Evolutionary conservation across 2,888 invertebrate genomes (phyloP).

Genomic region (Stenoptilia bipunctidactyla): DNA sequence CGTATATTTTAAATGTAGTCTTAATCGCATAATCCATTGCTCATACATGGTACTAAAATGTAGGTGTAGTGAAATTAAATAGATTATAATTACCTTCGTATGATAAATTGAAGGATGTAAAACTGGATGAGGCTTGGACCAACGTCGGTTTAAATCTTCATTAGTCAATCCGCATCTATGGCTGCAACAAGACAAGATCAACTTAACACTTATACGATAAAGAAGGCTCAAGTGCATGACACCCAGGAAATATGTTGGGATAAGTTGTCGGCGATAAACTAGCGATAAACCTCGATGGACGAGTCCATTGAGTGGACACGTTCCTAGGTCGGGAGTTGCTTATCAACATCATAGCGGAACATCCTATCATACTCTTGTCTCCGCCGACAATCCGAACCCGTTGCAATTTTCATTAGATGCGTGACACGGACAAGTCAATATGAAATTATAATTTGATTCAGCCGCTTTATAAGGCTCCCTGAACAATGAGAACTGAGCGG

Average conservation of each 20-base stretch:
- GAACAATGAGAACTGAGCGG: conserved; percentile 29
- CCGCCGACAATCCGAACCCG: background rate
- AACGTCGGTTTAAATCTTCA: conserved; percentile 88
- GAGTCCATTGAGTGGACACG: conserved; percentile 35
- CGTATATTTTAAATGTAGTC: no score
- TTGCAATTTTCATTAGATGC: conserved; percentile 21
- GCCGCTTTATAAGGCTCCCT: conserved; percentile 22
- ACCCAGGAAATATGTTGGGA: conserved; percentile 40
- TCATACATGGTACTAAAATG: no score
- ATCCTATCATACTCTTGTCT: background rate
- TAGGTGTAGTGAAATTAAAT: no score
- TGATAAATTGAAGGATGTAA: conserved; percentile 88
- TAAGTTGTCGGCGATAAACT: conserved; percentile 30
- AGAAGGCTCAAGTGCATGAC: conserved; percentile 18
- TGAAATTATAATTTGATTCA: conserved; percentile 18
- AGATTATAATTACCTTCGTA: conserved; percentile 72
- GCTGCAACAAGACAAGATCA: conserved; percentile 67
- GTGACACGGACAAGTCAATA: conserved; percentile 27
- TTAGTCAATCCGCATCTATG: conserved; percentile 87
- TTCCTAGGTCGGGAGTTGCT: conserved; percentile 24
- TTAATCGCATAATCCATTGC: no score
- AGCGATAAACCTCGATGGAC: conserved; percentile 17
- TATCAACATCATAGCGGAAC: conserved; percentile 26
- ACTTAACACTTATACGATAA: conserved; percentile 24
- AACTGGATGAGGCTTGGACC: conserved; percentile 81